phyloP scores from a whole-genome alignment of 2,113 vertebrate genomes.

The Nothobranchius furzeri region DNA sequence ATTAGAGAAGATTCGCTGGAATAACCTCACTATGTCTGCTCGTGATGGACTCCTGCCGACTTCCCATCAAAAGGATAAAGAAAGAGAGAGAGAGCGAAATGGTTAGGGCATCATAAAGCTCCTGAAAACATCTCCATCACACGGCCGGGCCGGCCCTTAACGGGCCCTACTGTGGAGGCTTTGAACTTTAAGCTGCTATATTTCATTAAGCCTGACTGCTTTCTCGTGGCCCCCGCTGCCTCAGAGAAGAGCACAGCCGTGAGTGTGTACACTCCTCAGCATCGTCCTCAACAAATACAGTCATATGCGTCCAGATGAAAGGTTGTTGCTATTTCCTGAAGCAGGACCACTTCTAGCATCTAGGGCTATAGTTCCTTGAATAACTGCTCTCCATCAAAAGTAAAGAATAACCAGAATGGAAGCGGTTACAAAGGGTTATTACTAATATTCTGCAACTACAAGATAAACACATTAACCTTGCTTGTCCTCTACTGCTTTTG shows the following conservation, averaged over 20 bases:
- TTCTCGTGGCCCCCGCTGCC: conserved; percentile 54
- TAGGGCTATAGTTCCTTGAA: too few relatives aligned
- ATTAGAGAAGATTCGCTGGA: conserved; percentile 43
- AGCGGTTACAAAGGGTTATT: neutral
- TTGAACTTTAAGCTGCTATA: conserved; percentile 75
- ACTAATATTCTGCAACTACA: neutral
- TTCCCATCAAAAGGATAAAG: conserved; percentile 60
- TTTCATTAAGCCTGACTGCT: conserved; percentile 70
- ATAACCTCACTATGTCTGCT: conserved; percentile 29
- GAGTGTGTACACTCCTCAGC: conserved; percentile 7
- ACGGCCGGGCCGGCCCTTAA: conserved; percentile 45
- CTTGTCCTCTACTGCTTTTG: neutral
- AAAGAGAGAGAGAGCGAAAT: conserved; percentile 42
- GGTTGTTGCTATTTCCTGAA: too few relatives aligned
- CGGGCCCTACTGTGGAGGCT: conserved; percentile 69
- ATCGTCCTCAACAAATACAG: conserved; percentile 11
- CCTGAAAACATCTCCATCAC: conserved; percentile 75
- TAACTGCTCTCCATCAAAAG: too few relatives aligned
- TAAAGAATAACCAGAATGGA: too few relatives aligned
- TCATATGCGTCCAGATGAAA: conserved; percentile 17
- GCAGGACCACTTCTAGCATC: too few relatives aligned
- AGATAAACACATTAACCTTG: neutral
- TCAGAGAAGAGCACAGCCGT: conserved; percentile 31
- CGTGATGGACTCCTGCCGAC: conserved; percentile 39
- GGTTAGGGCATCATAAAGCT: conserved; percentile 65